These are phyloP conservation scores for Simalia tracyae DNA, from an alignment of 2,797 vertebrate genomes.

Conservation along the genomic window DNA sequence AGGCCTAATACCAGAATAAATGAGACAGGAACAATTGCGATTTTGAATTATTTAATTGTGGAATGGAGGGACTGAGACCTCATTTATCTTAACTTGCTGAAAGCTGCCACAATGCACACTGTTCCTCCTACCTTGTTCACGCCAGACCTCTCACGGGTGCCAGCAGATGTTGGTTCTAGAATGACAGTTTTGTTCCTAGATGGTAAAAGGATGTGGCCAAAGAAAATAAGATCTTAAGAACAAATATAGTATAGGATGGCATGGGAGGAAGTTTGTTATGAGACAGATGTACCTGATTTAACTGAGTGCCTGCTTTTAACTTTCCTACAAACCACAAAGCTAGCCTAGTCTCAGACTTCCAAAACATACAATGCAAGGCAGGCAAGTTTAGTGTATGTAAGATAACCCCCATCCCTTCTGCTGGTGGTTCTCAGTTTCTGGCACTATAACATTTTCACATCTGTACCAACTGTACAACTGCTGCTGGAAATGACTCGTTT, in stretches of 20 bases:
- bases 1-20: slow-evolving; percentile 1
- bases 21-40: neutral
- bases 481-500: neutral
- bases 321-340: neutral
- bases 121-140: neutral
- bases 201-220: neutral
- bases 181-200: neutral
- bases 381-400: slow-evolving; percentile 4
- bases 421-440: slow-evolving; percentile 30
- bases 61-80: neutral
- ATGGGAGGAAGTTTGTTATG: slow-evolving; percentile 3
- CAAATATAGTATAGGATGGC: neutral
- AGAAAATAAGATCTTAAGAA: neutral
- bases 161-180: neutral
- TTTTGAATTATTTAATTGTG: slow-evolving; percentile 27
- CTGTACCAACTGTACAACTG: neutral
- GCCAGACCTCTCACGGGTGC: neutral
- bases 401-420: neutral
- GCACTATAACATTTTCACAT: slow-evolving; percentile 12
- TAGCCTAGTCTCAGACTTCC: neutral
- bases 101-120: neutral
- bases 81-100: neutral
- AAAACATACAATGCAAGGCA: slow-evolving; percentile 14
- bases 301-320: neutral
- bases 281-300: neutral